Evolutionary conservation across 2,113 vertebrate genomes (phyloP).

Genomic region (Pseudorectes ferrugineus): DNA sequence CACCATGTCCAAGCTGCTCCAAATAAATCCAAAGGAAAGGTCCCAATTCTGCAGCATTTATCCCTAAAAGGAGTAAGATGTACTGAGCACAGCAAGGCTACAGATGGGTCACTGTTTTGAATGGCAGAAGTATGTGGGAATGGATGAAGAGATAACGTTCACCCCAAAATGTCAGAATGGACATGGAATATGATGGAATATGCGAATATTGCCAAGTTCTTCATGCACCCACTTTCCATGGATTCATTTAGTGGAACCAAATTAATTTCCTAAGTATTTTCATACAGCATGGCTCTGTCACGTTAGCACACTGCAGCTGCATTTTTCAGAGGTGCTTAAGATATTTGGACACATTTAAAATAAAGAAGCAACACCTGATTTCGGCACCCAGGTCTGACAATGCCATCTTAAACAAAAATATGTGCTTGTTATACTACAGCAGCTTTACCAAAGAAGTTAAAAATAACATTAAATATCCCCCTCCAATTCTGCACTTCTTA

Average conservation of each 20-base stretch:
- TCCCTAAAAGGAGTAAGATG: neutral
- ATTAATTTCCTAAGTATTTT: neutral
- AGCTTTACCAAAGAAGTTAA: neutral
- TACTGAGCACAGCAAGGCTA: neutral
- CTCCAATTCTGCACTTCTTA: neutral
- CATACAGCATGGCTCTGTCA: neutral
- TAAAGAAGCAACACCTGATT: neutral
- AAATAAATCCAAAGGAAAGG: neutral
- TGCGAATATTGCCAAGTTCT: neutral
- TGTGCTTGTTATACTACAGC: neutral
- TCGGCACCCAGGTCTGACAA: neutral
- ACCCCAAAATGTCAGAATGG: neutral
- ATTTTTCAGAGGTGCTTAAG: neutral
- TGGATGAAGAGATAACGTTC: neutral
- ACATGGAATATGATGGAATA: neutral
- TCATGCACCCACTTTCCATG: neutral
- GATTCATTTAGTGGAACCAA: neutral
- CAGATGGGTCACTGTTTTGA: neutral
- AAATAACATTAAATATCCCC: neutral
- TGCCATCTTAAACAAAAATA: neutral
- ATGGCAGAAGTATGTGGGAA: neutral
- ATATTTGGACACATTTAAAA: neutral
- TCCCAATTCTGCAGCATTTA: neutral
- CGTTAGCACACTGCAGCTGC: neutral
- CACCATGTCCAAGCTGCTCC: rapidly evolving